Evolutionary conservation across 2,888 invertebrate species (phyloP).

Genomic region (Mimachlamys varia): DNA sequence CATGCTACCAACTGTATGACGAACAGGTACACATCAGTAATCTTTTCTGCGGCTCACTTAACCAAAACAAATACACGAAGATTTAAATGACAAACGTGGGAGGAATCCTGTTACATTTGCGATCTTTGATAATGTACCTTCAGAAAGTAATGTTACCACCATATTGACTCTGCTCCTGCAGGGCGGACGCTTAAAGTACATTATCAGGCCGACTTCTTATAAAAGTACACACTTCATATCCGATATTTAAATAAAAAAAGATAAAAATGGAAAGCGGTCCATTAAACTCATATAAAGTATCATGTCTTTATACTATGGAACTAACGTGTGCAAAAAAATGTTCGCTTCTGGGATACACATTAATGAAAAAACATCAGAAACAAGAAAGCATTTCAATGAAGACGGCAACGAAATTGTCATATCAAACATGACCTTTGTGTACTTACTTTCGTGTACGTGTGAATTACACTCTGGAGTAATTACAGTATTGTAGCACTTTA

Average conservation of each 20-base stretch:
- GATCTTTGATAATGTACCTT: background rate
- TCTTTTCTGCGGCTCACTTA: too few species aligned
- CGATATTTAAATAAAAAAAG: background rate
- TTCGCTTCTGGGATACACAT: background rate
- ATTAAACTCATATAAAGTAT: background rate
- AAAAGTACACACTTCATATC: constrained; percentile 6
- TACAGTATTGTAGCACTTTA: too few species aligned
- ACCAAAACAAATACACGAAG: too few species aligned
- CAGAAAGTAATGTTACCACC: background rate
- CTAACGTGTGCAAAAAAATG: background rate
- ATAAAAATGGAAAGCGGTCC: background rate
- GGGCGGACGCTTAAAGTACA: background rate
- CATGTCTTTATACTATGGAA: background rate
- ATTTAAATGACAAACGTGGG: background rate
- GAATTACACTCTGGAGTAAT: too few species aligned
- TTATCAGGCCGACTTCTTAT: background rate
- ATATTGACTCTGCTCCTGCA: constrained; percentile 7
- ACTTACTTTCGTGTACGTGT: too few species aligned
- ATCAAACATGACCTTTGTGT: too few species aligned
- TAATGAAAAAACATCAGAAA: background rate
- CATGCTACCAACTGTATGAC: too few species aligned
- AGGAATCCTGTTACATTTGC: background rate
- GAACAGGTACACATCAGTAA: too few species aligned
- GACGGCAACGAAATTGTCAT: too few species aligned
- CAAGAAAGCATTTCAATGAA: background rate